A percentile compares a stretch with the other conserved stretches of the same genome.
Conservation (phyloP, 2,113 vertebrate species). For the Callaeas wilsoni region DNA sequence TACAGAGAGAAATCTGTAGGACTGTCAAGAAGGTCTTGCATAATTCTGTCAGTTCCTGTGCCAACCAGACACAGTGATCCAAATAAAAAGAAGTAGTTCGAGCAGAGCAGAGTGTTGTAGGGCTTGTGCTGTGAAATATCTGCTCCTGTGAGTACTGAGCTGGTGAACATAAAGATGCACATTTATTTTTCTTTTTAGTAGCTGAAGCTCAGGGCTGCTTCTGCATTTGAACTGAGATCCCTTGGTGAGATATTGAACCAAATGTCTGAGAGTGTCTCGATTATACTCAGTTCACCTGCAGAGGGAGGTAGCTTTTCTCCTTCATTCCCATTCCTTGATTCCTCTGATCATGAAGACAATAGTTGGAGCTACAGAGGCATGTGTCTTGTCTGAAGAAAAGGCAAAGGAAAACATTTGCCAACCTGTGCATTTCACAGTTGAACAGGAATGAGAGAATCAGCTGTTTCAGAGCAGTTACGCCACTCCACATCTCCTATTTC, state of each 20-base stretch:
- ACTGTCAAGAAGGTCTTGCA: not conserved
- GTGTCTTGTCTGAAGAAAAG: not conserved
- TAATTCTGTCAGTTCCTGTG: not conserved
- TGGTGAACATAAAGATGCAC: not conserved
- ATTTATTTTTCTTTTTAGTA: not conserved
- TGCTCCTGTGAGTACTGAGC: not conserved
- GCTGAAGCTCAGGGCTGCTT: not conserved
- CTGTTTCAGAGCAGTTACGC: not conserved
- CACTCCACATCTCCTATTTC: rapidly evolving
- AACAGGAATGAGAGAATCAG: not conserved
- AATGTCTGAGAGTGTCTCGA: not conserved
- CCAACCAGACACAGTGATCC: not conserved
- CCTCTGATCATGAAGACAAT: not conserved
- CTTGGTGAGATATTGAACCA: not conserved
- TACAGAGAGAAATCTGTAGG: not conserved
- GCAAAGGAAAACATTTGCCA: not conserved
- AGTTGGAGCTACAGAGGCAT: not conserved
- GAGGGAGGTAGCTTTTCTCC: not conserved
- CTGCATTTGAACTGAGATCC: not conserved
- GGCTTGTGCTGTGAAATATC: not conserved
- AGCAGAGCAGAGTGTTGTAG: not conserved
- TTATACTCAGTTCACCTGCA: not conserved
- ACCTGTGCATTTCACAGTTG: not conserved
- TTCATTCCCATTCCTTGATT: not conserved
- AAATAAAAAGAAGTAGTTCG: not conserved